Evolutionary conservation across 2,888 invertebrate species (phyloP).

Genomic region (Scaptomyza parva): DNA sequence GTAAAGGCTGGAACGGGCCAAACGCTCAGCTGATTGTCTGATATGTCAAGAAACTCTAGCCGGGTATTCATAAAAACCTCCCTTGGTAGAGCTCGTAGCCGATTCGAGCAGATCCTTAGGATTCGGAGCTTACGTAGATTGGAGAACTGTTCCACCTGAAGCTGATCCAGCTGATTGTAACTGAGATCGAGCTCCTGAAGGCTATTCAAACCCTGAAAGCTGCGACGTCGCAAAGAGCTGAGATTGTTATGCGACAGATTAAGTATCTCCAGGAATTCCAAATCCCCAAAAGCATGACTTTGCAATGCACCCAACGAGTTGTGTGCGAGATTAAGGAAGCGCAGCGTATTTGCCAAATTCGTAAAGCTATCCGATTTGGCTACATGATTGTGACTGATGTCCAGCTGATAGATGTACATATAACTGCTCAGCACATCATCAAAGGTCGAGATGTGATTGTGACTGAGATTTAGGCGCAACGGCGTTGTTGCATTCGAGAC

Average conservation of each 20-base stretch:
- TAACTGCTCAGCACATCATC: constrained; percentile 84
- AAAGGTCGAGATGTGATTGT: constrained; percentile 86
- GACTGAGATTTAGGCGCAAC: constrained; percentile 91
- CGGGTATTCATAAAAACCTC: constrained; percentile 92
- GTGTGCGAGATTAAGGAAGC: constrained; percentile 89
- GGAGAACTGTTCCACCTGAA: constrained; percentile 92
- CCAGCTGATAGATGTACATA: constrained; percentile 89
- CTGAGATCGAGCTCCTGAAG: constrained; percentile 93
- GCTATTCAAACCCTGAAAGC: constrained; percentile 90
- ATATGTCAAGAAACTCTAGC: constrained; percentile 92
- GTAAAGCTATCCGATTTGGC: constrained; percentile 88
- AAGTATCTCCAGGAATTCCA: constrained; percentile 89
- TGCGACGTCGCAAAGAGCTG: constrained; percentile 89
- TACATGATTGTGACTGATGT: constrained; percentile 89
- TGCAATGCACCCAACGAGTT: constrained; percentile 90
- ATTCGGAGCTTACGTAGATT: constrained; percentile 90
- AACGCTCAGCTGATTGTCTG: constrained; percentile 91
- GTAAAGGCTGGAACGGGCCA: constrained; percentile 92
- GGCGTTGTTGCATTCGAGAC: constrained; percentile 88
- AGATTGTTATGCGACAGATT: constrained; percentile 91
- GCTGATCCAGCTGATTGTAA: constrained; percentile 90
- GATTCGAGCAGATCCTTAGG: constrained; percentile 90
- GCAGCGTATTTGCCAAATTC: constrained; percentile 87
- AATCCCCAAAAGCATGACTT: constrained; percentile 90
- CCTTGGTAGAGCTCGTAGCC: constrained; percentile 89